Base-by-base conservation (phyloP, 2,888 invertebrate species). In the Drosophila crucigera region DNA sequence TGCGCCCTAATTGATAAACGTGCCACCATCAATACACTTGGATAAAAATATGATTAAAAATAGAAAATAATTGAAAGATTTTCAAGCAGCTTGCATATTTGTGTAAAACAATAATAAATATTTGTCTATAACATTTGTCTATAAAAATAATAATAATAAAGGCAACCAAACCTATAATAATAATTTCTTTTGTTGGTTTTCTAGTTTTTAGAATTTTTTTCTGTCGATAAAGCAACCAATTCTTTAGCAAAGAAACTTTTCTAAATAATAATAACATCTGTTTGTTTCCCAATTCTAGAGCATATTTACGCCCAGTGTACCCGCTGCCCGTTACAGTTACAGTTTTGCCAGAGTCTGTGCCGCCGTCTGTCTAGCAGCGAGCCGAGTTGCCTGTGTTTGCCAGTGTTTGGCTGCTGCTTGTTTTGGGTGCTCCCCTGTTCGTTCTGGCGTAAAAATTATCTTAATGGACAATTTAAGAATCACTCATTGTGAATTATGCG, bases 401-500 rank as follows among this genome's bases (percentile, higher is more conserved):
- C 11, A 37, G 25, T 22, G 14, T 49, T 41, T 31, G 43, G 47
- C 54, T 52, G 31, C 47, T 62, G n/a, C 28, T 30, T 9, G 39
- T 33, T 28, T 50, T 54, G 67, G 64, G 30, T 64, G 68, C 74
- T 64, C 65, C 69, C 73, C 73, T 65, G 74, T 71, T 72, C 81
- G 75, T 73, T 86, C 76, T 84, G 72, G 84, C 85, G 89, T 86
- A 89, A 86, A 86, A 86, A 87, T 88, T 87, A 88, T 85, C 89
- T 91, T 91, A 91, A 91, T 90, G 91, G 89, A 90, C 91, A 84
- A 91, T 91, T 91, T 88, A 87, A 91, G 89, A 91, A 88, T 91
- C 88, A 91, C 83, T 91, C 91, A 91, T 89, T 91, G 89, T 91
- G 89, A 91, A 91, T 91, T 91, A 90, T 91, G 91, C 91, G 90